Percentiles rank a stretch among this genome's conserved stretches.
These are phyloP conservation scores for Argyrosomus japonicus DNA, from an alignment of 2,113 vertebrate species.

Conservation along the genomic window DNA sequence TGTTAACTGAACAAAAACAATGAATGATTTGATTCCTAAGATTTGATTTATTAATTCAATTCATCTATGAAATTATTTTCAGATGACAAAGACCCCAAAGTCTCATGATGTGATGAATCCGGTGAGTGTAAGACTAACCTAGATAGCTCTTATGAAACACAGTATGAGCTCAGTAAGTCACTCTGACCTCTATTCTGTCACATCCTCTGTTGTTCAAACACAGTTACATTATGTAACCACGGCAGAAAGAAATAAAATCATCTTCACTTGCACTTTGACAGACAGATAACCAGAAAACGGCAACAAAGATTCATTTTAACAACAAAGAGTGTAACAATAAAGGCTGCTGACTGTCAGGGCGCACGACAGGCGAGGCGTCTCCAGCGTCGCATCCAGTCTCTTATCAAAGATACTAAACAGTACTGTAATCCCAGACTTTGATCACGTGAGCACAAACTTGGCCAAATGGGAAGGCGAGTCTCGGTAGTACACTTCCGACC, in stretches of 20 bases:
- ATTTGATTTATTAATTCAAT: background rate
- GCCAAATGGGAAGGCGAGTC: slow-evolving; percentile 84
- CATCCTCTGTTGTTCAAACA: slow-evolving; percentile 66
- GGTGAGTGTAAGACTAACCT: slow-evolving; percentile 37
- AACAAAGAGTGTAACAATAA: slow-evolving; percentile 12
- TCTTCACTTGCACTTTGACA: background rate
- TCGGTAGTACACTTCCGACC: slow-evolving; percentile 79
- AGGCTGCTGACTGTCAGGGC: slow-evolving; percentile 18
- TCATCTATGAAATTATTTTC: background rate
- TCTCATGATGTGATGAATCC: slow-evolving; percentile 4
- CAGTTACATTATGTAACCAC: slow-evolving; percentile 67
- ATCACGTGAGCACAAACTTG: slow-evolving; percentile 82
- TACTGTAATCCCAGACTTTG: slow-evolving; percentile 79
- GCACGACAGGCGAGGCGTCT: slow-evolving; percentile 43
- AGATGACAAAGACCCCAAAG: background rate
- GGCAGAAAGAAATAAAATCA: slow-evolving; percentile 44
- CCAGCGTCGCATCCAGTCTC: slow-evolving; percentile 53
- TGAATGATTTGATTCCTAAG: background rate
- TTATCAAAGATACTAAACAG: slow-evolving; percentile 66
- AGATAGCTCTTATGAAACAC: slow-evolving; percentile 63
- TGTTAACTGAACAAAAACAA: background rate
- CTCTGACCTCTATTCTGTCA: slow-evolving; percentile 73
- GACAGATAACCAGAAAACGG: background rate
- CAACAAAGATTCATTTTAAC: background rate
- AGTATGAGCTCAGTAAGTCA: slow-evolving; percentile 60